Evolutionary conservation across 2,113 vertebrate species (phyloP), one percentile per base, ranked within the genome.

Genomic region (Paramormyrops kingsleyae): DNA sequence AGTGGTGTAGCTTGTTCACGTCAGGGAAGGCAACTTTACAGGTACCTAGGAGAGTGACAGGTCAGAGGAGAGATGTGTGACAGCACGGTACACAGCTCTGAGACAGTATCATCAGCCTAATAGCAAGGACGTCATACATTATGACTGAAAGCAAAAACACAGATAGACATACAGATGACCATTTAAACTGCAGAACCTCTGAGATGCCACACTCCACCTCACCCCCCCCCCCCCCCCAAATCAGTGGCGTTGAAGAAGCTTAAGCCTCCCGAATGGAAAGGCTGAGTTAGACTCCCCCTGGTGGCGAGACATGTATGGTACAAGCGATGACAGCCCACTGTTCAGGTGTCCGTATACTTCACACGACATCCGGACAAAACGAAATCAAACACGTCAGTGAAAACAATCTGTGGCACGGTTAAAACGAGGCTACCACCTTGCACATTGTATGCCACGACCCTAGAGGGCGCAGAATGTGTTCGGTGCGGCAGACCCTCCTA

Each of bases 11-110:
- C 94, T 98, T 98, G 96, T 99, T 97, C 90, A 97, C 97, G 87
- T 99, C 98, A 50, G 98, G 97, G 94, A 99, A 99, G 93, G 96
- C 97, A 95, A 98, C 97, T 96, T 97, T 97, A 94, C 98, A 99
- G 0, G 98, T 99, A 96, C 96, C 98, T 99, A 95, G 74, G 91
- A 92, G 93, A 46, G n/a, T 83, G 86, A 49, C 44, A 47, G 42
- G 17, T 74, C 21, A 80, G 27, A 17, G 17, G 56, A 2, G 42
- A 19, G 53, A 8, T 19, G 21, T n/a, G 4, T 42, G 80, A 19
- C 46, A 35, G 4, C 56, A 6, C 13, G 87, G 87, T 88, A 27
- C 39, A 47, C 8, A 27, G 24, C 83, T 86, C 42, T 50, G 46
- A 24, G 44, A 31, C 5, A 19, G 5, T 53, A 31, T 87, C 50